Evolutionary conservation across 2,888 invertebrate species (phyloP), one percentile per base, ranked within the genome.

Genomic region (Drosophila vallismaia): DNA sequence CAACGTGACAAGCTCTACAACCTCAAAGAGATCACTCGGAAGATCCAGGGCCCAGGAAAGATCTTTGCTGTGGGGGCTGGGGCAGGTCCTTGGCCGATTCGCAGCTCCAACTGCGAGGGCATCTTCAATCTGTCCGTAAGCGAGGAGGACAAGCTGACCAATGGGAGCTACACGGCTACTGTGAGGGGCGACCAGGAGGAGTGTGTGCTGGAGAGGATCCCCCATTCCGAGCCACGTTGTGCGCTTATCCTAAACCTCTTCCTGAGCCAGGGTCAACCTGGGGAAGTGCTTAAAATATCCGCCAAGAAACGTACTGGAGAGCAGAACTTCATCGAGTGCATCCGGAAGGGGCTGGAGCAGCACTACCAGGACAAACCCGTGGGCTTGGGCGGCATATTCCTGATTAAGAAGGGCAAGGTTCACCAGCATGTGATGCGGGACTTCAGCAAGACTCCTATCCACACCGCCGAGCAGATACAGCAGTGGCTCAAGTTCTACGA

Each of bases 401-500:
- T 97, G 53, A 92, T 99, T 53, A 95, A 95, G 79, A 93, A 94
- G 75, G 99, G 99, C 0, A 94, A 94, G 90, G 97, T 95, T 0
- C 96, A 96, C 90, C 95, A 97, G 90, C 99, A 99, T 92, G 95
- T 99, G 74, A 99, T 99, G 99, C 96, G 97, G 40, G 97, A 98
- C 90, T 99, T 99, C 92, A 96, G 97, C 0, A 89, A 92, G 63
- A 93, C 92, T 0, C 96, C 97, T 12, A 92, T 99, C 55, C 93
- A 93, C 57, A 94, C 93, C 9, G 95, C 96, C 78, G 93, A 93
- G 4, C 95, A 95, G 82, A 93, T 98, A 12, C 95, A 97, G 89
- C 89, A 93, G 46, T 99, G 99, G 99, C 93, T 99, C 70, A 95
- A 95, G 89, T 99, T 96, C 92, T 98, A 95, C 92, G 94, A 97